phyloP scores from a whole-genome alignment of 2,797 vertebrate species.

The Sebastiscus tertius region DNA sequence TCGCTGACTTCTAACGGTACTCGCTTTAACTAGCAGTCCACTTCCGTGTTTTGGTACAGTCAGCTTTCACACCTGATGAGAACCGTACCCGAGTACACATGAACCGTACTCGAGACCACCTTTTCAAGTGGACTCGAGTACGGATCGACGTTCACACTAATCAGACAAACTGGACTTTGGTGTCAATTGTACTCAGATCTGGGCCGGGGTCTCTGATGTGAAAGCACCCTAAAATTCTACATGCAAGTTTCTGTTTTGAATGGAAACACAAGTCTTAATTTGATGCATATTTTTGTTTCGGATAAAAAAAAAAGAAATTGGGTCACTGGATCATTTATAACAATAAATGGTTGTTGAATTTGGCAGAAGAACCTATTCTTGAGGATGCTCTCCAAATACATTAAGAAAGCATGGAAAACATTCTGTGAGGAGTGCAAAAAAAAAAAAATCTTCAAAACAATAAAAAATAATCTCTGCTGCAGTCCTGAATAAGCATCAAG shows the following conservation, averaged over 20 bases:
- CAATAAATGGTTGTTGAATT: neutral
- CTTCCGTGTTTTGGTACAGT: no score
- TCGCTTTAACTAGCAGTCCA: no score
- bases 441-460: neutral
- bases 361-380: neutral
- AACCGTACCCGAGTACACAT: no score
- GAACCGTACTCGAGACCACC: no score
- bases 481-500: neutral
- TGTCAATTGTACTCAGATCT: no score
- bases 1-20: no score
- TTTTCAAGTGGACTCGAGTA: no score
- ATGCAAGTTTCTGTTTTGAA: neutral
- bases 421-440: neutral
- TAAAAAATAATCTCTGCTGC: neutral
- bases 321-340: neutral
- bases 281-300: neutral
- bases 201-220: no score
- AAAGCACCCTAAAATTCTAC: neutral
- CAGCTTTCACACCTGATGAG: no score
- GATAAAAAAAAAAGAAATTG: neutral
- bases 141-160: no score
- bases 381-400: conserved; percentile 1
- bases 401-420: neutral
- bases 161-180: no score
- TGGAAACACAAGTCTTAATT: neutral